phyloP scores from a whole-genome alignment of 2,888 invertebrate species.

The Caenorhabditis parvicauda region DNA sequence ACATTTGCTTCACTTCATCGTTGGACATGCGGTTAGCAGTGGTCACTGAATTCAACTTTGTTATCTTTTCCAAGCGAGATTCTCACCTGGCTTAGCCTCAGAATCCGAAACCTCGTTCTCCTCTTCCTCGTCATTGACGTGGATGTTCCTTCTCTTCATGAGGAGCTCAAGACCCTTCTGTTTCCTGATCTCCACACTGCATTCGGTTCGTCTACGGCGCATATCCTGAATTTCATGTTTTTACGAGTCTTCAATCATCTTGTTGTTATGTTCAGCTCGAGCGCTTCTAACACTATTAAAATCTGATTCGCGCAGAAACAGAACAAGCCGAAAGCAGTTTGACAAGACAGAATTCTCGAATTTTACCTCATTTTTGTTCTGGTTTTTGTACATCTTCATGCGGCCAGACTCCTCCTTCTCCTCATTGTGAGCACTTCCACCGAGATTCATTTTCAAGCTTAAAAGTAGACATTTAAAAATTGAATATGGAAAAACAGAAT shows the following conservation, averaged over 20 bases:
- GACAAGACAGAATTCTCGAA: neutral
- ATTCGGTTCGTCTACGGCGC: conserved; percentile 82
- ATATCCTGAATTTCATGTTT: conserved; percentile 72
- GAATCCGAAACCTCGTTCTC: conserved; percentile 9
- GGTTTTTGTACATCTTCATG: conserved; percentile 55
- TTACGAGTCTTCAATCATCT: neutral
- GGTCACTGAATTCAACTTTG: conserved; percentile 4
- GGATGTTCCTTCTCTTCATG: conserved; percentile 70
- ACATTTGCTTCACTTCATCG: conserved; percentile 39
- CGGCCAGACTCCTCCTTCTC: conserved; percentile 31
- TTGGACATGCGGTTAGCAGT: conserved; percentile 15
- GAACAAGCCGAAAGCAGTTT: neutral
- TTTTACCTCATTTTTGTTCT: conserved; percentile 50
- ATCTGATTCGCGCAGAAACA: no score
- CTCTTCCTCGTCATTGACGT: conserved; percentile 28
- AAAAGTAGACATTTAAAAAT: neutral
- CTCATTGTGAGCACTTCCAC: no score
- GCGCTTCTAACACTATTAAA: no score
- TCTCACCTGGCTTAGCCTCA: conserved; percentile 9
- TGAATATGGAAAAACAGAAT: neutral
- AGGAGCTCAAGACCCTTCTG: conserved; percentile 89
- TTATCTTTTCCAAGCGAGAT: neutral
- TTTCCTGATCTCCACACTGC: conserved; percentile 85
- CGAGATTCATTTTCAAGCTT: no score
- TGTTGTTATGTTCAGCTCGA: neutral